phyloP scores from a whole-genome alignment of 2,797 vertebrate species.

The Myiotriccus ornatus region DNA sequence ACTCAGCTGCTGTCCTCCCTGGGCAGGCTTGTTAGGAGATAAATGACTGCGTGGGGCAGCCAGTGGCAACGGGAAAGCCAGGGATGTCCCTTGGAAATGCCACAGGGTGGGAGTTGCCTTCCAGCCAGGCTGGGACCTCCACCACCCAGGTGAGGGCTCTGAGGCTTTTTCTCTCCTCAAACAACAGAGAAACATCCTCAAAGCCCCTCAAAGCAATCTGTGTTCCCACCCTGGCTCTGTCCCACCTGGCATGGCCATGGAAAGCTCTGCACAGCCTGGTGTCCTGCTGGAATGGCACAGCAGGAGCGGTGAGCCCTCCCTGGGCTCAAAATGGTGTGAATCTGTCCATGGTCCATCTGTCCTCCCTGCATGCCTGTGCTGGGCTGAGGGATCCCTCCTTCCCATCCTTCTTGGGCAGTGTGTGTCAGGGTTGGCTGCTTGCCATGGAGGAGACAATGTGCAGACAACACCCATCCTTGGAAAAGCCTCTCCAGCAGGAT shows the following conservation, averaged over 20 bases:
- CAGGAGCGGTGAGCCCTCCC: rapidly evolving
- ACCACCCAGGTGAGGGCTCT: rapidly evolving
- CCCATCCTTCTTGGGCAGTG: rapidly evolving
- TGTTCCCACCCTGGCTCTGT: neutral
- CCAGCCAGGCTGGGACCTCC: rapidly evolving
- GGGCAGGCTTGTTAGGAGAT: neutral
- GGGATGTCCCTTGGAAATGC: neutral
- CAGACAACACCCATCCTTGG: neutral
- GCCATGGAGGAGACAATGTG: rapidly evolving
- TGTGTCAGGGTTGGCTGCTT: neutral
- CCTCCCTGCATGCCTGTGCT: rapidly evolving
- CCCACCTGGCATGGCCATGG: neutral
- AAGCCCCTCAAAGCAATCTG: neutral
- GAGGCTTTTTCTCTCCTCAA: neutral
- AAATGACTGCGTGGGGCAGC: neutral
- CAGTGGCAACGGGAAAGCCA: neutral
- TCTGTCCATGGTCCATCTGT: rapidly evolving
- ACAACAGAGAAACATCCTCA: neutral
- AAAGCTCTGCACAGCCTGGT: neutral
- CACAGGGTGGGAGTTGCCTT: neutral
- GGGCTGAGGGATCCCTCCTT: neutral
- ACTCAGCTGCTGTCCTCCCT: neutral
- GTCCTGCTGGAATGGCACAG: neutral
- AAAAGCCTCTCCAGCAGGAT: neutral
- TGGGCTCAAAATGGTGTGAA: rapidly evolving